A percentile compares a stretch with the other conserved stretches of the same genome.
These are phyloP conservation scores for Darevskia mixta DNA, from an alignment of 2,797 vertebrate genomes.

Conservation along the genomic window DNA sequence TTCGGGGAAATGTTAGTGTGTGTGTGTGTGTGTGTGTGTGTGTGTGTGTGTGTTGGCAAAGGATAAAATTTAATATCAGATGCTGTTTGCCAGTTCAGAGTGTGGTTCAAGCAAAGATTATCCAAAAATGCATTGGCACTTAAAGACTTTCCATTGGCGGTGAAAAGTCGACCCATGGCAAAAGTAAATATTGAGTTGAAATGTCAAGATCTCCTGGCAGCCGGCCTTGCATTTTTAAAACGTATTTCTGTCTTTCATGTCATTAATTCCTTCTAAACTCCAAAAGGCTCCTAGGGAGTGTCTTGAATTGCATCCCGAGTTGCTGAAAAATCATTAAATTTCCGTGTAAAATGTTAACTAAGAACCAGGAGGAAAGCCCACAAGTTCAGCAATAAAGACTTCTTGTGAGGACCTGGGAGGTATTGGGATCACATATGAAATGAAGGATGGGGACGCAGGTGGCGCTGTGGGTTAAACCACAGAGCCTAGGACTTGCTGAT, in stretches of 20 bases:
- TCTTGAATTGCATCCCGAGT: constrained; percentile 62
- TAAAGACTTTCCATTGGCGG: constrained; percentile 81
- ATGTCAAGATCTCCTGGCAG: constrained; percentile 74
- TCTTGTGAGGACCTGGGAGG: constrained; percentile 52
- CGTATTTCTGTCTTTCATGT: constrained; percentile 79
- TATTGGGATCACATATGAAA: constrained; percentile 53
- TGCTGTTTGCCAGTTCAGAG: constrained; percentile 68
- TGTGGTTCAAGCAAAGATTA: constrained; percentile 74
- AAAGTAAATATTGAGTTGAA: constrained; percentile 76
- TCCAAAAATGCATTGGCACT: constrained; percentile 80
- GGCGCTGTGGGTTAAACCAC: no score
- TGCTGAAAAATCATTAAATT: constrained; percentile 69
- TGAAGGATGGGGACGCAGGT: no score
- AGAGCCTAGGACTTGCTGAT: no score
- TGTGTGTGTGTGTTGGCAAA: constrained; percentile 54
- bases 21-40: constrained; percentile 43
- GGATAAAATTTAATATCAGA: constrained; percentile 60
- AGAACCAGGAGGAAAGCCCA: constrained; percentile 20
- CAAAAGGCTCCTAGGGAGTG: constrained; percentile 75
- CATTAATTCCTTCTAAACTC: constrained; percentile 75
- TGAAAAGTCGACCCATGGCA: constrained; percentile 69
- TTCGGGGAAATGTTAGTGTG: constrained; percentile 53
- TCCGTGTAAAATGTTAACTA: constrained; percentile 70
- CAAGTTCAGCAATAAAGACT: constrained; percentile 38
- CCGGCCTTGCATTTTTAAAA: constrained; percentile 80